Evolutionary conservation across 2,113 vertebrate species (phyloP).

Genomic region (Herpailurus yagouaroundi): DNA sequence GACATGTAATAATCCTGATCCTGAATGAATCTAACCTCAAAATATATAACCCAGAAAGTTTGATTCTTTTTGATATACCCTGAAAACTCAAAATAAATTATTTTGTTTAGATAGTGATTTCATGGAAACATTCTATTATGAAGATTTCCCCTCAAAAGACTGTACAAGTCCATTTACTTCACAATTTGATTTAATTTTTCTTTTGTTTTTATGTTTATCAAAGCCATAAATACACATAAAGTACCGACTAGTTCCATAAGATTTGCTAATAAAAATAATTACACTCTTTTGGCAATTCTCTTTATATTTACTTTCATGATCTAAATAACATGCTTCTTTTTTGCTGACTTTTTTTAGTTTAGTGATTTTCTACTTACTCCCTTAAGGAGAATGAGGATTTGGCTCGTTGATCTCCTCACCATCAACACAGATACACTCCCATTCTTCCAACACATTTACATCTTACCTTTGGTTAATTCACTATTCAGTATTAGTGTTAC

Average conservation of each 20-base stretch:
- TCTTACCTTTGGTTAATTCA: not conserved
- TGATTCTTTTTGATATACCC: not conserved
- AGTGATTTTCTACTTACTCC: not conserved
- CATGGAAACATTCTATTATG: not conserved
- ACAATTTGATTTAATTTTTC: not conserved
- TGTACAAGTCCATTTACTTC: slow-evolving; percentile 27
- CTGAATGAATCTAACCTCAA: not conserved
- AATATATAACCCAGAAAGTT: not conserved
- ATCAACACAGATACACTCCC: not conserved
- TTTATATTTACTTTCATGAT: not conserved
- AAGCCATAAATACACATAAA: not conserved
- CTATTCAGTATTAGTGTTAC: not conserved
- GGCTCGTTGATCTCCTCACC: not conserved
- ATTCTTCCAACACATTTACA: not conserved
- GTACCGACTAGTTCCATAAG: not conserved
- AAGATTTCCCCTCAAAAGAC: not conserved
- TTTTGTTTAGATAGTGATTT: slow-evolving; percentile 11
- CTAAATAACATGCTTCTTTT: slow-evolving; percentile 13
- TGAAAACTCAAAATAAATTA: slow-evolving; percentile 17
- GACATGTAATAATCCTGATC: not conserved
- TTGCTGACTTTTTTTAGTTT: not conserved
- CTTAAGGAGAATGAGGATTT: not conserved
- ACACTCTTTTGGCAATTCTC: not conserved
- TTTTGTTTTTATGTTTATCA: not conserved
- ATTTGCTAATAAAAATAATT: not conserved